Evolutionary conservation across 2,113 vertebrate species (phyloP).

Genomic region (Ammodytes marinus): DNA sequence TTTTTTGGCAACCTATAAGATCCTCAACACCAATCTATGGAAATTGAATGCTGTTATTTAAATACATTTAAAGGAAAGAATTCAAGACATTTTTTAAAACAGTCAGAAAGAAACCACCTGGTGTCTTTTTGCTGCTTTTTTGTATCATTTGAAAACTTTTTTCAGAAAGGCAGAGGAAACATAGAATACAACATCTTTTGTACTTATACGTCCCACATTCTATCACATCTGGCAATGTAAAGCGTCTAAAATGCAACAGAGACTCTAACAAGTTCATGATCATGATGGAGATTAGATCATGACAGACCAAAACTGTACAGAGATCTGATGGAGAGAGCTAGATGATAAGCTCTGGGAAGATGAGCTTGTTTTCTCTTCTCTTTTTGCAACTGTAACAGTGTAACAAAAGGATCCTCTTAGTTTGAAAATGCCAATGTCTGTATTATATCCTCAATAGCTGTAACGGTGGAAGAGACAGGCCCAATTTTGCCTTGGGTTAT

Average conservation of each 20-base stretch:
- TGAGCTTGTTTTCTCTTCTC: background rate
- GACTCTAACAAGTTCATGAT: background rate
- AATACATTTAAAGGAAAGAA: conserved; percentile 3
- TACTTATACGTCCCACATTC: background rate
- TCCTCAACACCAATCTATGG: background rate
- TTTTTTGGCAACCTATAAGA: conserved; percentile 8
- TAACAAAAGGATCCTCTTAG: background rate
- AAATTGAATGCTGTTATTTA: conserved; percentile 20
- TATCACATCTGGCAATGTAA: background rate
- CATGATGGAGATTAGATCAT: background rate
- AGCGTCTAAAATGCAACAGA: background rate
- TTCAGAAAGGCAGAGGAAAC: background rate
- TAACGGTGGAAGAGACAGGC: background rate
- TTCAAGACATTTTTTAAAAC: background rate
- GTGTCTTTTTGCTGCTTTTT: background rate
- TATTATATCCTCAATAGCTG: background rate
- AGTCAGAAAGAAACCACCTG: conserved; percentile 12
- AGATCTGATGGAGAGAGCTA: background rate
- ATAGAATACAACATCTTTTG: background rate
- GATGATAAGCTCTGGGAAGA: background rate
- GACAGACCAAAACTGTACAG: background rate
- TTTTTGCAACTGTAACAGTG: background rate
- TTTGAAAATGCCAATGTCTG: background rate
- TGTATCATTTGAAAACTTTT: background rate
- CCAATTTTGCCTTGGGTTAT: background rate